Evolutionary conservation across 2,113 vertebrate species (phyloP).

Genomic region (Neolamprologus sp.): DNA sequence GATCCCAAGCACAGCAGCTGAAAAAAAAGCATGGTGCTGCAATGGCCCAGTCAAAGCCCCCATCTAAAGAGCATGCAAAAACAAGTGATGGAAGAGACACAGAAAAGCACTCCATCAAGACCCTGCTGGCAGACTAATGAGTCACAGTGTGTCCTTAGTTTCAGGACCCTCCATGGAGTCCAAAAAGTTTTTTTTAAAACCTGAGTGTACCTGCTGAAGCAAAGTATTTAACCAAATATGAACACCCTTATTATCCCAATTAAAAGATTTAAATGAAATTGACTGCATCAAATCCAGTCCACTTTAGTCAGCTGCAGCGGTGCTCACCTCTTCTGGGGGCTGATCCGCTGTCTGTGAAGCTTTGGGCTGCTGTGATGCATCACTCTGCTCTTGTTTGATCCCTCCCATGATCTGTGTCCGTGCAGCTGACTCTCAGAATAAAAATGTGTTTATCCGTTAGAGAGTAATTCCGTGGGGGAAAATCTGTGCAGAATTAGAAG

Average conservation of each 20-base stretch:
- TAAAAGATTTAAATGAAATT: not conserved
- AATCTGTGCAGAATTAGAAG: not conserved
- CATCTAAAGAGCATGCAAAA: not conserved
- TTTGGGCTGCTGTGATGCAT: slow-evolving; percentile 56
- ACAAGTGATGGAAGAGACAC: not conserved
- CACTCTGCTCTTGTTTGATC: slow-evolving; percentile 74
- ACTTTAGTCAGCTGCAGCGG: not conserved
- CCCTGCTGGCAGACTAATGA: not conserved
- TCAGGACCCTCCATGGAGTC: not conserved
- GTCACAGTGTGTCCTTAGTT: not conserved
- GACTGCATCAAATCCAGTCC: not conserved
- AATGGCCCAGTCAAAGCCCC: not conserved
- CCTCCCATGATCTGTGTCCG: slow-evolving; percentile 61
- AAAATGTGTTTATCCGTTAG: not conserved
- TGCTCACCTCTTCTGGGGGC: slow-evolving; percentile 65
- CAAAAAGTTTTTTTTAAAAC: not conserved
- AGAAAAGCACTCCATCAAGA: not conserved
- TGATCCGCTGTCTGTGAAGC: slow-evolving; percentile 59
- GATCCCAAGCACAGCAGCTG: not conserved
- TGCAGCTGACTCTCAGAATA: not conserved
- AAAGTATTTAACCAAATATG: not conserved
- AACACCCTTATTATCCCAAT: not conserved
- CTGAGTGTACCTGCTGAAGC: not conserved
- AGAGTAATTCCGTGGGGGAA: not conserved
- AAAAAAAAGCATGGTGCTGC: not conserved